Evolutionary conservation across 2,797 vertebrate species (phyloP), one percentile per base, ranked within the genome.

Genomic region (Scleropages formosus): DNA sequence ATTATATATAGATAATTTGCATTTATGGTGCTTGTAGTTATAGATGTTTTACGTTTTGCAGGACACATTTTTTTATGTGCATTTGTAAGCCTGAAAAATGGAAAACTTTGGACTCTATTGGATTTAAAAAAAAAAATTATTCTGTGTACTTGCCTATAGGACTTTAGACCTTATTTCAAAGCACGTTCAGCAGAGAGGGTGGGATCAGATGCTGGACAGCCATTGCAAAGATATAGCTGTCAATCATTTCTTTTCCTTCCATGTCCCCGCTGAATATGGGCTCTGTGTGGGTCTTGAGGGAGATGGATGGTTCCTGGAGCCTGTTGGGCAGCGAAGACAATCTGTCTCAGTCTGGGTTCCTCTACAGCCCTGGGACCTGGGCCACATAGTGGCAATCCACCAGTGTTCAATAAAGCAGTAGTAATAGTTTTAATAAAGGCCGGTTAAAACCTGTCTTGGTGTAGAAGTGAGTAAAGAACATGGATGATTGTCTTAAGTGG

Each of bases 351-450:
- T 90, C 87, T 83, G 84, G 81, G 82, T 87, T 87, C 87, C 86
- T 87, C 90, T 90, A 92, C 88, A 88, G 89, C 85, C 88, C 89
- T 87, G 91, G 89, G 89, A 93, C 88, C 86, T 86, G 84, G 87
- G 89, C 89, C 91, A 89, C 89, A 87, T 91, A 89, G 86, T 84
- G 84, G 88, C 91, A 90, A 91, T 88, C 39, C 89, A 89, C 86
- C 89, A 89, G 87, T 88, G 86, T 84, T 87, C 83, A 89, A 88
- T 90, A 89, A 92, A 39, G 91, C 90, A 89, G 84, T 87, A 91
- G 91, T 92, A 92, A 90, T 89, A 90, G 6, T 39, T 39, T 91
- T 91, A 92, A 92, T 90, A 91, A 92, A 91, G 87, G 87, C 89
- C 90, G 90, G 85, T 90, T 91, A 89, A 90, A 91, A 89, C 88